Evolutionary conservation across 2,113 vertebrate genomes (phyloP).

Genomic region (Calidris pygmaea): DNA sequence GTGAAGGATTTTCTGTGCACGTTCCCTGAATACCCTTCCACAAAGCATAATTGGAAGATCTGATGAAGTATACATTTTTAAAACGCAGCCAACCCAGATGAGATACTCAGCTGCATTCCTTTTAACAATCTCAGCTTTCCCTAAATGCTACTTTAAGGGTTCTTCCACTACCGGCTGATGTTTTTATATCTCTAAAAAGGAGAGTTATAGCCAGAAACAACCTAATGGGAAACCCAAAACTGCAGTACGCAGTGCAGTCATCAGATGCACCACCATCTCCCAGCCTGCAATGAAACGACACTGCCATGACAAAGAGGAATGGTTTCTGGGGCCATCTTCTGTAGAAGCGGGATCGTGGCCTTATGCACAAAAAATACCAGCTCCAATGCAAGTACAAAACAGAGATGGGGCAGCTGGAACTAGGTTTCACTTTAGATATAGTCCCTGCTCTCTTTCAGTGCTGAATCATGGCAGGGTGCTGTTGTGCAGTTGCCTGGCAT

Average conservation of each 20-base stretch:
- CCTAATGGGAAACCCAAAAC: not conserved
- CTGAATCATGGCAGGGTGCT: not conserved
- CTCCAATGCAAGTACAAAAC: rapidly evolving
- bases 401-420: not conserved
- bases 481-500: not conserved
- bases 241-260: not conserved
- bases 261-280: not conserved
- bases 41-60: rapidly evolving
- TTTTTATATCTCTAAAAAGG: not conserved
- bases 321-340: not conserved
- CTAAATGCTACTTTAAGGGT: not conserved
- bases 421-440: not conserved
- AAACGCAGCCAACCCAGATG: not conserved
- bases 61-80: not conserved
- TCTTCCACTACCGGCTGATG: not conserved
- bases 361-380: not conserved
- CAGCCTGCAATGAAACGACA: not conserved
- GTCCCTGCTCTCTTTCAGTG: not conserved
- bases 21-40: not conserved
- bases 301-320: not conserved
- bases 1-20: not conserved
- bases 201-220: not conserved
- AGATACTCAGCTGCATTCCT: not conserved
- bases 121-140: not conserved
- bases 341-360: not conserved